phyloP scores from a whole-genome alignment of 2,888 invertebrate genomes.

The Drosophila nr. fundita region DNA sequence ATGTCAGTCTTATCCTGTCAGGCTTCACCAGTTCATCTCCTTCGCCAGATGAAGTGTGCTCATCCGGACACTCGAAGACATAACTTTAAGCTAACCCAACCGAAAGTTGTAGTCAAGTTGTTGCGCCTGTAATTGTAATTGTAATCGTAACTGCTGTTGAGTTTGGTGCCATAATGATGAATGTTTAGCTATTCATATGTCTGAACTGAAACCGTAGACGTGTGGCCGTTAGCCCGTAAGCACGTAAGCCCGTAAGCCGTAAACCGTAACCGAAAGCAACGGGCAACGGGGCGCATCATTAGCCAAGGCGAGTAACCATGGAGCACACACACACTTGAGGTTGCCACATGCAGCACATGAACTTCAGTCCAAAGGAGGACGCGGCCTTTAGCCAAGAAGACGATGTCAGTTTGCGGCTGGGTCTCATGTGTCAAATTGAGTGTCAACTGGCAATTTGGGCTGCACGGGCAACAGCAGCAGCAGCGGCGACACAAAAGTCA shows the following conservation, averaged over 20 bases:
- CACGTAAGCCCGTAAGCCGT: conserved; percentile 33
- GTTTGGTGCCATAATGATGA: conserved; percentile 70
- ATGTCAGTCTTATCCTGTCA: not conserved
- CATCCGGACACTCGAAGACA: conserved; percentile 11
- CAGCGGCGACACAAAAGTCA: conserved; percentile 52
- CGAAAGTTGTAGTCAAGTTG: conserved; percentile 18
- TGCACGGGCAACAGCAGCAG: conserved; percentile 25
- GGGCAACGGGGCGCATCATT: conserved; percentile 75
- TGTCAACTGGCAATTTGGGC: conserved; percentile 84
- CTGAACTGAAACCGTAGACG: conserved; percentile 61
- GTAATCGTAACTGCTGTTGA: conserved; percentile 57
- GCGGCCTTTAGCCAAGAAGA: conserved; percentile 33
- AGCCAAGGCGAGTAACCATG: conserved; percentile 71
- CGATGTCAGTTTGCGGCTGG: conserved; percentile 51
- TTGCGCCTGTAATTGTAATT: conserved; percentile 37
- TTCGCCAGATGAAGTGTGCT: conserved; percentile 33
- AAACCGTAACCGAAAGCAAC: conserved; percentile 37
- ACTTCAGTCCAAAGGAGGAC: conserved; percentile 27
- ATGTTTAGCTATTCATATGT: conserved; percentile 74
- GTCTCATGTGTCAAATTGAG: conserved; percentile 83
- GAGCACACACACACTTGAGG: conserved; percentile 77
- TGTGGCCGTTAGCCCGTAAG: conserved; percentile 3
- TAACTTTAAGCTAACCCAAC: conserved; percentile 40
- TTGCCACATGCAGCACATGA: conserved; percentile 50
- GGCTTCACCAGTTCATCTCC: not conserved